Conservation (phyloP, 2,888 invertebrate species). For the Hipparchia sbordonii region DNA sequence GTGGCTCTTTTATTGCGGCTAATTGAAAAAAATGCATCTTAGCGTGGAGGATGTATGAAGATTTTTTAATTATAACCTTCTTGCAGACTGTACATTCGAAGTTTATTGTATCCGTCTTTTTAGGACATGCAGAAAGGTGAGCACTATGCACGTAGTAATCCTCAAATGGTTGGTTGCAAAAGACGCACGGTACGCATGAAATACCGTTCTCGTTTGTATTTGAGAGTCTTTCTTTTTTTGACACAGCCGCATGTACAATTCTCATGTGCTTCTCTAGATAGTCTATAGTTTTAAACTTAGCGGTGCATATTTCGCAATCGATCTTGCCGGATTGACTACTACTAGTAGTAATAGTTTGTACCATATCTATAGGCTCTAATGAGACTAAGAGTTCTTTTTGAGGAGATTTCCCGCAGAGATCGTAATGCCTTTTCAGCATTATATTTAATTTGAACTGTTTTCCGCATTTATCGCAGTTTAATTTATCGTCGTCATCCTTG, state of each 20-base stretch:
- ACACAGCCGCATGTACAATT: conserved; percentile 66
- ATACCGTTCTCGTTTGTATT: conserved; percentile 39
- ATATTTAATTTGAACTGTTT: conserved; percentile 76
- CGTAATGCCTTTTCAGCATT: conserved; percentile 73
- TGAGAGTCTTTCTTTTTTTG: conserved; percentile 41
- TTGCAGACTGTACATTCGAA: conserved; percentile 65
- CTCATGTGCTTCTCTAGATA: conserved; percentile 71
- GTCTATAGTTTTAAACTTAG: conserved; percentile 65
- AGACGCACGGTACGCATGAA: conserved; percentile 64
- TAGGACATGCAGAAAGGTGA: conserved; percentile 61
- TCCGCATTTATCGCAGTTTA: conserved; percentile 66
- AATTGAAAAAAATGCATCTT: conserved; percentile 62
- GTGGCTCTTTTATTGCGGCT: conserved; percentile 19
- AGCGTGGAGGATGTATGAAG: conserved; percentile 60
- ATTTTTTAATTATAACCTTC: conserved; percentile 53
- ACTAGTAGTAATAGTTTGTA: background rate
- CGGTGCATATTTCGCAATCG: conserved; percentile 64
- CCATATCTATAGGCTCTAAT: conserved; percentile 65
- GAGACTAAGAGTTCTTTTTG: conserved; percentile 66
- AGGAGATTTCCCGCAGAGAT: conserved; percentile 58
- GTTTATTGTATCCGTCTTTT: conserved; percentile 49
- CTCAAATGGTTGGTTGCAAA: conserved; percentile 57
- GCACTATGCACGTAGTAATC: conserved; percentile 63
- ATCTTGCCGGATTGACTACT: conserved; percentile 45
- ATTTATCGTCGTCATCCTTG: conserved; percentile 58